phyloP scores from a whole-genome alignment of 1,140 invertebrate genomes.

The Drosophila orena region DNA sequence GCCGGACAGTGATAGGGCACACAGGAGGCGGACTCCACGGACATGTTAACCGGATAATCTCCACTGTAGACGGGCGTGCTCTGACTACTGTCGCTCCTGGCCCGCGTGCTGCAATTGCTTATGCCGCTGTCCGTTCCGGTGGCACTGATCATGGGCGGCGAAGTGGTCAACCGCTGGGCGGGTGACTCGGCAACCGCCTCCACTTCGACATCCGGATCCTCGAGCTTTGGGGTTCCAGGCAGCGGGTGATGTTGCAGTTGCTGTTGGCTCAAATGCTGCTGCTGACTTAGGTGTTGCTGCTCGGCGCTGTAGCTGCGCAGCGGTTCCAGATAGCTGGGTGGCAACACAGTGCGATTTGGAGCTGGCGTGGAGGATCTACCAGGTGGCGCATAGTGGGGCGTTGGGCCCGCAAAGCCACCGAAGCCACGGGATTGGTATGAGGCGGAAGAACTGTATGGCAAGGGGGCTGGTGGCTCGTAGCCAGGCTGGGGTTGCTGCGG shows the following conservation, averaged over 20 bases:
- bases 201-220: conserved; percentile 43
- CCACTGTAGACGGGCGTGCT: conserved; percentile 77
- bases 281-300: conserved; percentile 28
- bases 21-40: conserved; percentile 76
- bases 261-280: conserved; percentile 17
- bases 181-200: conserved; percentile 49
- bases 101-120: conserved; percentile 75
- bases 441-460: conserved; percentile 59
- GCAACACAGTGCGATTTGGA: conserved; percentile 72
- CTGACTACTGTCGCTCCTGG: conserved; percentile 74
- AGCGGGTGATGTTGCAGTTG: conserved; percentile 26
- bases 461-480: conserved; percentile 59
- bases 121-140: conserved; percentile 80
- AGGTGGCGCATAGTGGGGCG: conserved; percentile 57
- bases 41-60: conserved; percentile 78
- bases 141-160: conserved; percentile 75
- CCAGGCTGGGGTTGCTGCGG: conserved; percentile 25
- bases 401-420: conserved; percentile 43
- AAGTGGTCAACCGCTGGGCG: conserved; percentile 61
- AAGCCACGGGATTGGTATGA: conserved; percentile 53
- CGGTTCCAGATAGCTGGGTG: conserved; percentile 66
- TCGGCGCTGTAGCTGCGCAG: conserved; percentile 48
- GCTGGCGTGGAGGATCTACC: conserved; percentile 65
- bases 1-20: conserved; percentile 72
- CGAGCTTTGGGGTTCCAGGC: conserved; percentile 52